These are phyloP conservation scores for Trichogramma pretiosum DNA, from an alignment of 1,140 invertebrate genomes.

Conservation along the genomic window DNA sequence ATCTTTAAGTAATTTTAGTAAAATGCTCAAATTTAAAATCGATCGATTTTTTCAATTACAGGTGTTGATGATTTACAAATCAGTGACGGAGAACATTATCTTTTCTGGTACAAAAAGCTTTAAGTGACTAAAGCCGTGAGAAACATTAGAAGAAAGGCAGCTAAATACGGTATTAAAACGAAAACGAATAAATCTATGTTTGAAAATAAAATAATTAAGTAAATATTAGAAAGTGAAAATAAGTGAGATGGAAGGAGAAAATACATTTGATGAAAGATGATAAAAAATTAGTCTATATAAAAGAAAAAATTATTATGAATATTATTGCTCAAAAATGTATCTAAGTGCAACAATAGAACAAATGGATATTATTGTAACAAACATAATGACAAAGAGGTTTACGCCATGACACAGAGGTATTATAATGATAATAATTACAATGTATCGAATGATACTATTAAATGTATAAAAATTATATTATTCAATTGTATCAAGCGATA, in stretches of 20 bases:
- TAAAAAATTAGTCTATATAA: background rate
- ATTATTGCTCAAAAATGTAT: background rate
- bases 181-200: slow-evolving; percentile 3
- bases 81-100: slow-evolving; percentile 72
- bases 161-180: no score
- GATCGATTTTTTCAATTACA: slow-evolving; percentile 37
- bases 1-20: slow-evolving; percentile 1
- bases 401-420: no score
- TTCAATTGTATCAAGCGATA: no score
- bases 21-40: background rate
- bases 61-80: slow-evolving; percentile 76
- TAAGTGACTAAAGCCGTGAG: slow-evolving; percentile 52
- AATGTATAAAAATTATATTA: no score
- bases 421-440: no score
- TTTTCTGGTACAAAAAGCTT: slow-evolving; percentile 87
- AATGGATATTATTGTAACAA: no score
- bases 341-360: background rate
- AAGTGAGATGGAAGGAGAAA: slow-evolving; percentile 4
- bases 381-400: no score
- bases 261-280: background rate
- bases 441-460: no score
- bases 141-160: slow-evolving; percentile 11
- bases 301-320: background rate
- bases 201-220: no score
- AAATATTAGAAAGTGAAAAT: background rate